Conservation (phyloP, 64 coral and sea anemone species). For the Hydrozoanthus tunicans region DNA sequence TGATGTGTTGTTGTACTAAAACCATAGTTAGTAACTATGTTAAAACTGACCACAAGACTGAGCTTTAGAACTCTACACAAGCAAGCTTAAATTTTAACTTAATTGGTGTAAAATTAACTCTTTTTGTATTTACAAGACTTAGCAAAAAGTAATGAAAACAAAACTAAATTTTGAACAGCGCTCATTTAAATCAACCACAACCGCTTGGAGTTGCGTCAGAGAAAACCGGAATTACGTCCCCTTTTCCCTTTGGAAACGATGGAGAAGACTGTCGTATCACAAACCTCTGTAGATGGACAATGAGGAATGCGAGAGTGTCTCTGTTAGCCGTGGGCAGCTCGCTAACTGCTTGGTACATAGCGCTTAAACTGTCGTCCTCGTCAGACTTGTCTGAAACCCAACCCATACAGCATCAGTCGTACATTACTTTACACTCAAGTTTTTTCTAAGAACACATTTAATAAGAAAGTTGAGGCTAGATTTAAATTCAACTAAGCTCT, state of each 20-base stretch:
- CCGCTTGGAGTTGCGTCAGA: no score
- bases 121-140: no score
- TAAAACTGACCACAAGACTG: no score
- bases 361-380: slow-evolving; percentile 75
- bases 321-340: slow-evolving; percentile 93
- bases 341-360: slow-evolving; percentile 92
- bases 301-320: slow-evolving; percentile 92
- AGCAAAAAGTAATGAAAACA: no score
- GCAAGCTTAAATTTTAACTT: not conserved
- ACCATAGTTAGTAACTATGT: no score
- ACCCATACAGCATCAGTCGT: not conserved
- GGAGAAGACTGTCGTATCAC: not conserved
- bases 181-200: no score
- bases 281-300: slow-evolving; percentile 92
- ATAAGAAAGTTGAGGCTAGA: no score
- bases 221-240: not conserved
- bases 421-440: no score
- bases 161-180: no score
- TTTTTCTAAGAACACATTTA: no score
- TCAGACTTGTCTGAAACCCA: slow-evolving; percentile 60
- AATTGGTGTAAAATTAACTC: not conserved
- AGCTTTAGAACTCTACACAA: not conserved
- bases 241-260: not conserved
- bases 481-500: no score
- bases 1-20: no score